A percentile compares a stretch with the other conserved stretches of the same genome.
Conservation (phyloP, 2,797 vertebrate genomes). For the Cyprinella venusta region DNA sequence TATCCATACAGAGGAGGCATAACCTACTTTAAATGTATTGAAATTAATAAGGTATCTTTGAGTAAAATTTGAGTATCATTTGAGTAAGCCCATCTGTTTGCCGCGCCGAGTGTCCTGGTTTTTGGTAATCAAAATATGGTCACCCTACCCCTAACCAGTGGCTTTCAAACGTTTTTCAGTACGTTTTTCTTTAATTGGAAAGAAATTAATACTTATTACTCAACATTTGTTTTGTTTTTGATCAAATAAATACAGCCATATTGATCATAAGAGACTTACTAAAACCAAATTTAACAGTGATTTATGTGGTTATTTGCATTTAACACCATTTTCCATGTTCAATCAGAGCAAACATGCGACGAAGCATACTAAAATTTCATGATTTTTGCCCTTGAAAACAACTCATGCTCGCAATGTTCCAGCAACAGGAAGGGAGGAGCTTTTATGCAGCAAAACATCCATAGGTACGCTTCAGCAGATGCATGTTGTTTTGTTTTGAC, state of each 20-base stretch:
- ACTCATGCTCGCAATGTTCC: slow-evolving; percentile 1
- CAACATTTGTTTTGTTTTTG: neutral
- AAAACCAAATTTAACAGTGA: neutral
- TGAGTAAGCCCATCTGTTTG: too few species aligned
- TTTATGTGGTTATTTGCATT: neutral
- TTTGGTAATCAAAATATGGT: too few species aligned
- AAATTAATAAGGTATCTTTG: too few species aligned
- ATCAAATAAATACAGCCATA: neutral
- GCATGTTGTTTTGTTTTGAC: slow-evolving; percentile 32
- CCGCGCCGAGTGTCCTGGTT: too few species aligned
- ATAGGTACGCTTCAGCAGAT: slow-evolving; percentile 28
- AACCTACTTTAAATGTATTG: too few species aligned
- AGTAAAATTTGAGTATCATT: too few species aligned
- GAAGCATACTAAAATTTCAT: neutral
- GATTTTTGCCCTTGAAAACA: slow-evolving; percentile 28
- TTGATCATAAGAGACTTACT: neutral
- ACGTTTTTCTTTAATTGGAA: too few species aligned
- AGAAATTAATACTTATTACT: too few species aligned
- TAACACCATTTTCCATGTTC: neutral
- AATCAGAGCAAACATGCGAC: neutral
- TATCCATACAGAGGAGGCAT: too few species aligned
- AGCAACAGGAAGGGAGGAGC: slow-evolving; percentile 51
- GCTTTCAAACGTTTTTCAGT: too few species aligned
- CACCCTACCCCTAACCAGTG: too few species aligned
- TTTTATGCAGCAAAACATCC: slow-evolving; percentile 48